Base-by-base conservation (phyloP, 2,888 invertebrate species). In the Macrosiphum euphorbiae region DNA sequence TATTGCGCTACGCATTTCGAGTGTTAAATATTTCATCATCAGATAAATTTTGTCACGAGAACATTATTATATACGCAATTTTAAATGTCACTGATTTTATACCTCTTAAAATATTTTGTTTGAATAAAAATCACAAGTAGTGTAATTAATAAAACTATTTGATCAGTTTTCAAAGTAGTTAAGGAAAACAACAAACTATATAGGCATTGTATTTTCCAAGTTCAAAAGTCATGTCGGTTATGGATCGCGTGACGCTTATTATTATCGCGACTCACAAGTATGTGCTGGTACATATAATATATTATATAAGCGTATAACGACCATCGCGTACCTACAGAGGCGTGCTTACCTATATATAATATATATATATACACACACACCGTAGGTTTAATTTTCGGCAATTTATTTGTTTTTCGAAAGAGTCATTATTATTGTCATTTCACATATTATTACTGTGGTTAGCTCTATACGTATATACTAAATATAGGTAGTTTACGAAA, bases 371-470 rank as follows among this genome's bases (percentile, higher is more conserved):
- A n/a, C n/a, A n/a, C n/a, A n/a, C n/a, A n/a, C 10, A 47, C 47
- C 35, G 28, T n/a, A 4, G 24, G 26, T 55, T 58, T 26, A 52
- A 58, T 89, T 44, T 89, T 55, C 0, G 44, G 41, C 44, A 16
- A 89, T 89, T 44, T 44, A 44, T 89, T 89, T 58, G 26, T 41
- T 89, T 44, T 28, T 26, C 28, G 58, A 89, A 58, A 89, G 28
- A 44, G 85, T 47, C 78, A 78, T 78, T 86, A 44, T 86, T 86
- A 47, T 86, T 86, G 10, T 47, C 47, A 86, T 86, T 86, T 86
- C 13, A 28, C 28, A 28, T 44, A 85, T 44, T 85, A 85, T 44
- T 44, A 85, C 41, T 16, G 35, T 20, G 35, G 16, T 20, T 35
- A 78, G 78, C 20, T 78, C 35, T 35, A n/a, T 67, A 78, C 35